Evolutionary conservation across 35 echinoderm and acorn worm genomes (phyloP).

Genomic region (Strongylocentrotus purpuratus): DNA sequence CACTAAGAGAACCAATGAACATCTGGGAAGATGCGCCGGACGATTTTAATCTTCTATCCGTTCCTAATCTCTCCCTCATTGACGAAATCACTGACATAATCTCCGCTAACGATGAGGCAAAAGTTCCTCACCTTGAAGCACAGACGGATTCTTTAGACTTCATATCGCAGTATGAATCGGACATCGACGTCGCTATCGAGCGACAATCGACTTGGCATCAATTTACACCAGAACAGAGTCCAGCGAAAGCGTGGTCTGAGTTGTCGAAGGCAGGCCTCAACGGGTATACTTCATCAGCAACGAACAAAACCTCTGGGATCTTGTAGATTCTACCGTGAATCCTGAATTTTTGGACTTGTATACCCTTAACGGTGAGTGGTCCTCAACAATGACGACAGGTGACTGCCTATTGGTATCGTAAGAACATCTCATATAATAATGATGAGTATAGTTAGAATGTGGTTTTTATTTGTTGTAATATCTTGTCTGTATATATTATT

Average conservation of each 20-base stretch:
- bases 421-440: not conserved
- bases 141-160: not conserved
- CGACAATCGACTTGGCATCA: not conserved
- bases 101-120: not conserved
- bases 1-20: not conserved
- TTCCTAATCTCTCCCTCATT: not conserved
- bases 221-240: not conserved
- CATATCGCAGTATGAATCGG: not conserved
- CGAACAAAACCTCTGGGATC: not conserved
- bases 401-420: not conserved
- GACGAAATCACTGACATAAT: not conserved
- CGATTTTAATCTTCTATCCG: not conserved
- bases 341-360: not conserved
- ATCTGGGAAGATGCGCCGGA: conserved; percentile 10
- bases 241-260: not conserved
- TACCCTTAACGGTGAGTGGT: not conserved
- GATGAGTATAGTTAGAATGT: not conserved
- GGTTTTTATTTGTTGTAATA: not conserved
- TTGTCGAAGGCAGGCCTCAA: not conserved
- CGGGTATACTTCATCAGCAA: not conserved
- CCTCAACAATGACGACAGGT: not conserved
- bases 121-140: not conserved
- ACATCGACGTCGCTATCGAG: not conserved
- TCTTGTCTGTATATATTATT: too few species aligned
- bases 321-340: not conserved